phyloP scores from a whole-genome alignment of 2,888 invertebrate genomes.

The Norana najaformis region DNA sequence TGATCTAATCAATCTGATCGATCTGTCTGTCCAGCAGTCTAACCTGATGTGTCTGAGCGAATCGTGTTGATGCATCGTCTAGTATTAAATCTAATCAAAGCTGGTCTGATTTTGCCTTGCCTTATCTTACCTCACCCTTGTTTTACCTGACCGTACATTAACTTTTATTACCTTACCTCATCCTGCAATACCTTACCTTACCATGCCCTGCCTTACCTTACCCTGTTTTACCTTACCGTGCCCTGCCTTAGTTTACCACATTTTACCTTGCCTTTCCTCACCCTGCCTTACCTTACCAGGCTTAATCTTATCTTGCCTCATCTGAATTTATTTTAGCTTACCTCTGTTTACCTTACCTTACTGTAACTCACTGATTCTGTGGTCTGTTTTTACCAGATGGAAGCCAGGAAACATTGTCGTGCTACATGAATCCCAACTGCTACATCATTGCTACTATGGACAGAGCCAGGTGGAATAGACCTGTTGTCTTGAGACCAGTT shows the following conservation, averaged over 20 bases:
- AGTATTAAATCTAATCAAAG: neutral
- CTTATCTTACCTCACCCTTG: neutral
- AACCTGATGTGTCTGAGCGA: neutral
- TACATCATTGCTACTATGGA: constrained; percentile 60
- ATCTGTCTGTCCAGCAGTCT: neutral
- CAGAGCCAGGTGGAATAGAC: constrained; percentile 51
- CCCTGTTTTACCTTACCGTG: too few relatives aligned
- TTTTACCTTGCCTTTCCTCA: too few relatives aligned
- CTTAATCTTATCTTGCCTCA: too few relatives aligned
- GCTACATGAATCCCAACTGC: constrained; percentile 53
- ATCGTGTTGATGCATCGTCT: neutral
- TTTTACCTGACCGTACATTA: neutral
- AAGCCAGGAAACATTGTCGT: constrained; percentile 40
- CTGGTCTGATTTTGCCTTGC: neutral
- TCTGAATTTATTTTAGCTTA: neutral
- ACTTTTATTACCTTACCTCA: too few relatives aligned
- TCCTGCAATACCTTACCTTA: too few relatives aligned
- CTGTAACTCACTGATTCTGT: neutral
- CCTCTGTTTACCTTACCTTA: neutral
- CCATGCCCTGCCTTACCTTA: too few relatives aligned
- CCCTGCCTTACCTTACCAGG: too few relatives aligned
- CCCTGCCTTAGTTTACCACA: too few relatives aligned
- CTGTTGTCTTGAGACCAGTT: neutral
- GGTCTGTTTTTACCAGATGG: constrained; percentile 27
- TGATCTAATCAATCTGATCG: too few relatives aligned